phyloP scores from a whole-genome alignment of 2,113 vertebrate genomes.

The Anolis sagrei region DNA sequence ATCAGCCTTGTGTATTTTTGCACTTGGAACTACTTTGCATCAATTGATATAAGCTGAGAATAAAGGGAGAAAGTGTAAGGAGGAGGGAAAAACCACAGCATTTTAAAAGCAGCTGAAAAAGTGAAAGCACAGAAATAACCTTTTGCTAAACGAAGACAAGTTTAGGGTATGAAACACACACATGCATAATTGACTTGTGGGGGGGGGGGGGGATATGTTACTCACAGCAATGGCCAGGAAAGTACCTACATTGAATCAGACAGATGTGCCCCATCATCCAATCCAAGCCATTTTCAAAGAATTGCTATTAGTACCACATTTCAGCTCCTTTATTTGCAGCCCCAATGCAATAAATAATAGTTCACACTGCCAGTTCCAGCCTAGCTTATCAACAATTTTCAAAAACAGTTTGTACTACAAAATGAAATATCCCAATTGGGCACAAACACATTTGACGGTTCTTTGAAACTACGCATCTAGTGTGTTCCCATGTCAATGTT shows the following conservation, averaged over 20 bases:
- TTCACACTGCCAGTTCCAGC: not conserved
- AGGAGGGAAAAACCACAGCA: too few relatives aligned
- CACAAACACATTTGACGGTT: not conserved
- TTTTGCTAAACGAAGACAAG: too few relatives aligned
- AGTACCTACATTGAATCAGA: not conserved
- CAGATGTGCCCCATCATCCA: not conserved
- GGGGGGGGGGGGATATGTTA: not conserved
- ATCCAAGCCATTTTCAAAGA: not conserved
- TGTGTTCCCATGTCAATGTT: slow-evolving; percentile 1
- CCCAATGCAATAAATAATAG: not conserved
- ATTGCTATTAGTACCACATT: not conserved
- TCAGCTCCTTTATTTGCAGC: not conserved
- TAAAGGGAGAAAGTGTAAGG: too few relatives aligned
- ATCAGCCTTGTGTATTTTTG: too few relatives aligned
- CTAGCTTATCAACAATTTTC: not conserved
- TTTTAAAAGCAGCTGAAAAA: too few relatives aligned
- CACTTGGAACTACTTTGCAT: too few relatives aligned
- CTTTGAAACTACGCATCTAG: not conserved
- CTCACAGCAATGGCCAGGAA: not conserved
- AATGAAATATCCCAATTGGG: not conserved
- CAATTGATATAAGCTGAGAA: too few relatives aligned
- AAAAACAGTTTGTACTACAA: not conserved
- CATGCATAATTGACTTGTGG: not conserved
- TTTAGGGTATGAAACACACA: not conserved
- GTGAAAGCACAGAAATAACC: too few relatives aligned